Evolutionary conservation across 2,888 invertebrate genomes (phyloP).

Genomic region (Polydrusus tereticollis): DNA sequence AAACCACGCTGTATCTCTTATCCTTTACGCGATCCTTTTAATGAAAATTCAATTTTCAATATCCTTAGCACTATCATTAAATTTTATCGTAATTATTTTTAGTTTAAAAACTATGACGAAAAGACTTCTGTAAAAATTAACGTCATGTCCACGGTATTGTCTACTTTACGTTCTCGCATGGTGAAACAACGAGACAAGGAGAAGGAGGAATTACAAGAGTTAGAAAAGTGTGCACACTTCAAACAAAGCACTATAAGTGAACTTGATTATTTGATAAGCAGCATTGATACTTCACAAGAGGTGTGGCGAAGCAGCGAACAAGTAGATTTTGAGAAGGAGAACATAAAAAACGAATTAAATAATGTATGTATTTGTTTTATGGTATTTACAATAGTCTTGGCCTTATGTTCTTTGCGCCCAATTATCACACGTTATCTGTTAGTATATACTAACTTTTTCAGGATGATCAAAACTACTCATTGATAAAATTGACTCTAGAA

Average conservation of each 20-base stretch:
- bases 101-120: constrained; percentile 22
- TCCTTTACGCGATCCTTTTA: no score
- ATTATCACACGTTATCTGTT: not conserved
- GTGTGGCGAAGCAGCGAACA: not conserved
- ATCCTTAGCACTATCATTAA: no score
- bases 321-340: no score
- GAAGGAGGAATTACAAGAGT: constrained; percentile 13
- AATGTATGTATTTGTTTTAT: not conserved
- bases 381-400: not conserved
- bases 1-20: no score
- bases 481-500: not conserved
- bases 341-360: no score
- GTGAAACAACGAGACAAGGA: constrained; percentile 16
- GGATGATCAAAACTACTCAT: not conserved
- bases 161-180: not conserved
- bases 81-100: not conserved
- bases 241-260: constrained; percentile 32
- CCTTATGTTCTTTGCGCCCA: not conserved
- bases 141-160: not conserved
- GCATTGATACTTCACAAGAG: constrained; percentile 18
- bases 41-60: no score
- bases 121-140: not conserved
- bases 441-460: not conserved
- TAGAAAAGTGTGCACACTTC: constrained; percentile 18
- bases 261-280: constrained; percentile 16